Base-by-base conservation (phyloP, 2,888 invertebrate species). In the Lasioglossum vierecki region DNA sequence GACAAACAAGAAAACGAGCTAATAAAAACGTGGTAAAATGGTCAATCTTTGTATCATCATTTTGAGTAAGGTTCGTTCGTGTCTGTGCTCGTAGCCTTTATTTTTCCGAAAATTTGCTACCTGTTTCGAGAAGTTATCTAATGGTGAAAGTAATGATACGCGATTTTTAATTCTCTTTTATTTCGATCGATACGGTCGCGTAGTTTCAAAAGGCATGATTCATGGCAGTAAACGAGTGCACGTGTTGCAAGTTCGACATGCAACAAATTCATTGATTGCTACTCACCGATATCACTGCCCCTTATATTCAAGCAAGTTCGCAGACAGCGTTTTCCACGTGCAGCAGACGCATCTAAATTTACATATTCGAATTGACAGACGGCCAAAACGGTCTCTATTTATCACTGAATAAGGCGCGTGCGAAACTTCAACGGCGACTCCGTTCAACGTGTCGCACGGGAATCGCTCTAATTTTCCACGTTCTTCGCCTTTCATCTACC, bases 361-460 rank as follows among this genome's bases (percentile, higher is more conserved):
- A 70, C 68, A 15, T 39, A 73, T 22, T 82, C 60, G 0, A 70
- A 74, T 84, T 82, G 82, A 82, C 68, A 74, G 41, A 60, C 74
- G 74, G 82, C 60, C 77, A 82, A 22, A 73, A 18, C 13, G n/a
- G 77, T 78, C 70, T 63, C 82, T 84, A 82, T 74, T 74, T 82
- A 82, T 18, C 35, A 26, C 39, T 60, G 73, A 77, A 82, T 82
- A 77, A 77, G 57, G 53, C 41, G 41, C 72, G 72, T 60, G 39
- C 30, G 35, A 46, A 15, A 46, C 41, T n/a, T 68, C 30, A 18
- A 70, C 70, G 9, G 68, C 26, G 6, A 57, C 74, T 73, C 30
- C 26, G 74, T 70, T 41, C 73, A 15, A 6, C 49, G n/a, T 35
- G 18, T 39, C 53, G 60, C 66, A 73, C 46, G 73, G 57, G 39